These are phyloP conservation scores for Agrochola lota DNA, from an alignment of 2,888 invertebrate genomes.

Conservation along the genomic window DNA sequence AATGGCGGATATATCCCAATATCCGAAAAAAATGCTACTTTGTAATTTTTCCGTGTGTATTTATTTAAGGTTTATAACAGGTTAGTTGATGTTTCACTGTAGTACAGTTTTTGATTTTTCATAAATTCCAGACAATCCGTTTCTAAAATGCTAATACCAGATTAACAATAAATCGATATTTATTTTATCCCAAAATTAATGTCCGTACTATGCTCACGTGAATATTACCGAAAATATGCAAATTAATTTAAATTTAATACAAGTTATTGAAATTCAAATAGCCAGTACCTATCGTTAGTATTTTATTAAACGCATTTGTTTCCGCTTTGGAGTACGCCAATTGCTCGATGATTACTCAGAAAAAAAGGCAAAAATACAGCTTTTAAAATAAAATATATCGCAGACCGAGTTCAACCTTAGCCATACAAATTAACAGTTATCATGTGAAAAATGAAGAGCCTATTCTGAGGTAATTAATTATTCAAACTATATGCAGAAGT, in stretches of 20 bases:
- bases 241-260: background rate
- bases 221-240: background rate
- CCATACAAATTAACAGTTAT: background rate
- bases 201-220: background rate
- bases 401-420: background rate
- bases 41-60: background rate
- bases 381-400: background rate
- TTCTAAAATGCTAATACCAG: background rate
- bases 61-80: background rate
- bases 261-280: slow-evolving; percentile 4
- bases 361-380: background rate
- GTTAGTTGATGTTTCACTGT: background rate
- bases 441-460: background rate
- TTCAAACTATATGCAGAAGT: background rate
- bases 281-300: background rate
- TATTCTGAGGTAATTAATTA: background rate
- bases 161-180: background rate
- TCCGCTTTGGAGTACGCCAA: background rate
- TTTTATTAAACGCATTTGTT: background rate
- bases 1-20: slow-evolving; percentile 6
- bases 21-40: slow-evolving; percentile 14
- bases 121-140: background rate
- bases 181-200: slow-evolving; percentile 7
- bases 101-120: background rate
- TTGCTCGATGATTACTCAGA: background rate